These are phyloP conservation scores for Calyptomena viridis DNA, from an alignment of 2,113 vertebrate species.

Conservation along the genomic window DNA sequence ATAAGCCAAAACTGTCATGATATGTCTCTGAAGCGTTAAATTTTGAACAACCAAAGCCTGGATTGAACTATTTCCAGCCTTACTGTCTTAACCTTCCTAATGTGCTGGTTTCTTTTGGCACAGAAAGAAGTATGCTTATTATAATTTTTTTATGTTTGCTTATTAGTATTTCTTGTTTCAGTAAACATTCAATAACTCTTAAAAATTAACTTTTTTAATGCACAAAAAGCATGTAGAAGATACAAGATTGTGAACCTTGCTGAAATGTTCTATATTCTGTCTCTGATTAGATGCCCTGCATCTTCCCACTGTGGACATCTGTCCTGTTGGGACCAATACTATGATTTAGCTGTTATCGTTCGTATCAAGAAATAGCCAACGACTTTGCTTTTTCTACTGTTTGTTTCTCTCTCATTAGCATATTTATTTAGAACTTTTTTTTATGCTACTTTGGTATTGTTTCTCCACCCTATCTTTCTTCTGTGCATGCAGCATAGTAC, in stretches of 20 bases:
- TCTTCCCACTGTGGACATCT: neutral
- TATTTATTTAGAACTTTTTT: neutral
- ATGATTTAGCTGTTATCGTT: neutral
- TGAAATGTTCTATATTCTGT: neutral
- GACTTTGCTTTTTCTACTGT: neutral
- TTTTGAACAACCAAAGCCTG: neutral
- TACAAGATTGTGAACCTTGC: neutral
- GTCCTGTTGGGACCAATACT: neutral
- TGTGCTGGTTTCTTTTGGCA: neutral
- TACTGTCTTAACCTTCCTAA: neutral
- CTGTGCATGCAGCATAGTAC: neutral
- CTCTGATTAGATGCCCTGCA: neutral
- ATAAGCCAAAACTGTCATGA: slow-evolving; percentile 35
- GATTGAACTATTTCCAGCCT: neutral
- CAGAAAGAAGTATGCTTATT: neutral
- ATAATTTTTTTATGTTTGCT: neutral
- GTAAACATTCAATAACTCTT: neutral
- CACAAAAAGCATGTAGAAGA: neutral
- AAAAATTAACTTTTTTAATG: neutral
- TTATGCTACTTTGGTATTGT: neutral
- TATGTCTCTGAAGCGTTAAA: slow-evolving; percentile 22
- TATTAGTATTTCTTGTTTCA: neutral
- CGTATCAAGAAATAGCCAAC: neutral
- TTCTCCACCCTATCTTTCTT: neutral
- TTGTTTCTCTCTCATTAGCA: neutral